phyloP scores from a whole-genome alignment of 2,113 vertebrate species.

The rat (Rattus norvegicus) region DNA sequence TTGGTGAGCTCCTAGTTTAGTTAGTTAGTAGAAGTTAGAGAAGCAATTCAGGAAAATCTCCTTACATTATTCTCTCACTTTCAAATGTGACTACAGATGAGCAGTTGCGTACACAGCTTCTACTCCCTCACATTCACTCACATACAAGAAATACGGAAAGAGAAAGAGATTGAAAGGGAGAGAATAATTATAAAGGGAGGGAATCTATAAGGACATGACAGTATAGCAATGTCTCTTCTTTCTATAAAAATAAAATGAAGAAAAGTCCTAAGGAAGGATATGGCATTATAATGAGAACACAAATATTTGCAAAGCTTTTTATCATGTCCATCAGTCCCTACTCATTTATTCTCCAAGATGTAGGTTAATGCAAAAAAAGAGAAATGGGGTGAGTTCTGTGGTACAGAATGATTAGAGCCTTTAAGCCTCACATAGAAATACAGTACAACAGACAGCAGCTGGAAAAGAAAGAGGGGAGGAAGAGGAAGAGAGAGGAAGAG shows the following conservation, averaged over 20 bases:
- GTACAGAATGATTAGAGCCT: background rate
- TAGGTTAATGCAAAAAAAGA: background rate
- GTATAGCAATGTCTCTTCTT: background rate
- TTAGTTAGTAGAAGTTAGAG: background rate
- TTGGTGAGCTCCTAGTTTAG: background rate
- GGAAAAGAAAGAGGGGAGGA: background rate
- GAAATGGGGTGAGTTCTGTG: background rate
- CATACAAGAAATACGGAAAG: background rate
- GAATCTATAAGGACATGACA: background rate
- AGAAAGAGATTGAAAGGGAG: background rate
- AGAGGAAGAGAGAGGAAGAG: accelerated
- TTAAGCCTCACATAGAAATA: background rate
- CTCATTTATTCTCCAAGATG: background rate
- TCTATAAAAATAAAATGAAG: background rate
- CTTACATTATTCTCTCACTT: background rate
- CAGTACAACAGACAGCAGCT: background rate
- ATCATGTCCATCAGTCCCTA: background rate
- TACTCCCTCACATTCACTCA: too few species aligned
- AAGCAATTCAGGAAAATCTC: background rate
- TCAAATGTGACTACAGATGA: too few species aligned
- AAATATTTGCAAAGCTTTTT: background rate
- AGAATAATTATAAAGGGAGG: background rate
- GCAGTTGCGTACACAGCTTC: too few species aligned
- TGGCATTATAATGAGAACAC: background rate
- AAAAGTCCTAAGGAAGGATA: background rate